Evolutionary conservation across 1,140 invertebrate genomes (phyloP), one percentile per base, ranked within the genome.

Genomic region (Conus betulinus): DNA sequence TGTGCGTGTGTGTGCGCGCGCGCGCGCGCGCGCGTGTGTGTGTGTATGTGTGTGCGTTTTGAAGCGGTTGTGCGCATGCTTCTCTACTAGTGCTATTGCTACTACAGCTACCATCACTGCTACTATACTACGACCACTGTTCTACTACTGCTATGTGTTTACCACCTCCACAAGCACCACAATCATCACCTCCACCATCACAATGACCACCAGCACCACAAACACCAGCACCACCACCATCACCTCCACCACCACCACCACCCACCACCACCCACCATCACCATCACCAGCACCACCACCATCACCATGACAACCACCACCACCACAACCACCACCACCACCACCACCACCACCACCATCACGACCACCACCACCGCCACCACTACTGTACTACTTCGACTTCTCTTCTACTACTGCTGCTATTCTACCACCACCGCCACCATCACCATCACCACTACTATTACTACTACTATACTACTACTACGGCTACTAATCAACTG

Each of bases 241-340:
- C 20, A 74, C 23, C 17, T 4, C n/a, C 71, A 74, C n/a, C 71
- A 74, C n/a, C 71, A 74, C n/a, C 71, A 74, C n/a, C 71, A 74
- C n/a, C 71, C n/a, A n/a, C 84, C 10, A 85, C 27, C 84, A 60
- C 27, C 52, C 63, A 60, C 6, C 63, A 83, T 55, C 81, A 7
- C 39, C 81, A 20, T 55, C n/a, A 83, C 39, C 81, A 83, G 2
- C 81, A 83, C n/a, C 71, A 74, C 23, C 71, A 74, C 23, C 71
- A 25, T 7, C 20, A 74, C 23, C 84, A 85, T 71, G 0, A 74
- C n/a, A 3, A 74, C n/a, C 71, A 74, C n/a, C 71, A 74, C 84
- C 10, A 85, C 27, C 84, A 60, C 27, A 67, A 60, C 52, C 63
- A 60, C 6, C 63, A 83, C 39, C 81, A 7, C 39, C 81, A 20